phyloP scores from a whole-genome alignment of 2,888 invertebrate genomes.

The Aspidiotus destructor region DNA sequence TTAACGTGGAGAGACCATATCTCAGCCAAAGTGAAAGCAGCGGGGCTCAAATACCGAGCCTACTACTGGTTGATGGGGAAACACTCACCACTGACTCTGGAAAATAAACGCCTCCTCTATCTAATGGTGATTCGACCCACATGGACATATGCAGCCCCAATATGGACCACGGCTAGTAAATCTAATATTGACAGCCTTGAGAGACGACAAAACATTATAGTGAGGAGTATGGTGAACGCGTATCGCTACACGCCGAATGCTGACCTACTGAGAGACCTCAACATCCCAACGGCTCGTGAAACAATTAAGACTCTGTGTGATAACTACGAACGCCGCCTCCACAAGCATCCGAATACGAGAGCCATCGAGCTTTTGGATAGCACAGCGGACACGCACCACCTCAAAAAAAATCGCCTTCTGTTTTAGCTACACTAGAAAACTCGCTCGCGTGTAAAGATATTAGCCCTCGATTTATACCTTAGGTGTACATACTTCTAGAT shows the following conservation, averaged over 20 bases:
- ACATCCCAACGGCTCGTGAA: background rate
- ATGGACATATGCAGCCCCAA: background rate
- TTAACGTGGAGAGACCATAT: slow-evolving; percentile 9
- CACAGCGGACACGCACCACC: background rate
- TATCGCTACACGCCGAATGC: slow-evolving; percentile 1
- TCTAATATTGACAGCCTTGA: slow-evolving; percentile 7
- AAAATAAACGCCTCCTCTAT: slow-evolving; percentile 5
- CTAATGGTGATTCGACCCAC: background rate
- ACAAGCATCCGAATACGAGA: slow-evolving; percentile 1
- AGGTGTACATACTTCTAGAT: too few relatives aligned
- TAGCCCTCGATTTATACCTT: too few relatives aligned
- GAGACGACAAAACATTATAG: background rate
- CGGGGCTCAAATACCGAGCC: background rate
- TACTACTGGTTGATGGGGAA: background rate
- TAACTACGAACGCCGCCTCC: background rate
- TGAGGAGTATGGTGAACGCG: background rate
- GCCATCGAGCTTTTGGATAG: background rate
- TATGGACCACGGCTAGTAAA: slow-evolving; percentile 3
- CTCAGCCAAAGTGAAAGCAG: background rate
- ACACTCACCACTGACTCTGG: background rate
- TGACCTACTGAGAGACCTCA: background rate
- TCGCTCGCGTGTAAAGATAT: background rate
- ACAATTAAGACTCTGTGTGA: background rate
- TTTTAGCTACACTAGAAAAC: background rate
- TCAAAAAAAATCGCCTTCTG: background rate